phyloP scores from a whole-genome alignment of 64 coral and sea anemone species.

The Actinia equina region DNA sequence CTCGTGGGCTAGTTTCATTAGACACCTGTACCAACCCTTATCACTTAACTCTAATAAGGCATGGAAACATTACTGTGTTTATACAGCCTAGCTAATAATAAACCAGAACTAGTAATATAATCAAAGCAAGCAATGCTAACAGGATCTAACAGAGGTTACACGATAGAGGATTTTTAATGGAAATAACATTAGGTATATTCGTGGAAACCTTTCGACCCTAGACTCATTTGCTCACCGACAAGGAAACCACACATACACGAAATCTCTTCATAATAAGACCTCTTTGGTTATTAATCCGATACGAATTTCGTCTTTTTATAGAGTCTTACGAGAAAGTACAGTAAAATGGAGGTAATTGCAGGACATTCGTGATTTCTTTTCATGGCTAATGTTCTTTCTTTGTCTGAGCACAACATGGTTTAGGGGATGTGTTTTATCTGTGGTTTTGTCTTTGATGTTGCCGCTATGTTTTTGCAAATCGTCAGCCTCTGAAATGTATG shows the following conservation, averaged over 20 bases:
- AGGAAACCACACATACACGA: background rate
- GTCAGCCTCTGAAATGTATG: background rate
- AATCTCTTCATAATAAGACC: background rate
- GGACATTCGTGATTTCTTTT: conserved; percentile 6
- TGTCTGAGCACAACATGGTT: background rate
- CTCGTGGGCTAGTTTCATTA: background rate
- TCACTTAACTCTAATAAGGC: background rate
- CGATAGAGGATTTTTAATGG: background rate
- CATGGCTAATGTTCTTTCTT: background rate
- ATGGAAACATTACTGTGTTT: background rate
- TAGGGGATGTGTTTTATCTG: conserved; percentile 1
- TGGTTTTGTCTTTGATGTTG: conserved; percentile 26
- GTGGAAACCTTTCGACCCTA: background rate
- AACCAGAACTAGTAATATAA: background rate
- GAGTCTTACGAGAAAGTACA: background rate
- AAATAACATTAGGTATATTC: background rate
- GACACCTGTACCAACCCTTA: background rate
- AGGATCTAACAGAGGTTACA: background rate
- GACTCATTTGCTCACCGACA: background rate
- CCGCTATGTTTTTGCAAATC: conserved; percentile 28
- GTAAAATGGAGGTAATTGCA: background rate
- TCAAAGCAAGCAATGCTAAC: background rate
- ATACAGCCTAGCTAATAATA: background rate
- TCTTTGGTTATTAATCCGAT: background rate
- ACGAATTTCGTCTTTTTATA: background rate